A percentile compares a stretch with the other conserved stretches of the same genome.
Evolutionary conservation across 1,140 invertebrate species (phyloP).

Genomic region (Brachionus paranguensis): DNA sequence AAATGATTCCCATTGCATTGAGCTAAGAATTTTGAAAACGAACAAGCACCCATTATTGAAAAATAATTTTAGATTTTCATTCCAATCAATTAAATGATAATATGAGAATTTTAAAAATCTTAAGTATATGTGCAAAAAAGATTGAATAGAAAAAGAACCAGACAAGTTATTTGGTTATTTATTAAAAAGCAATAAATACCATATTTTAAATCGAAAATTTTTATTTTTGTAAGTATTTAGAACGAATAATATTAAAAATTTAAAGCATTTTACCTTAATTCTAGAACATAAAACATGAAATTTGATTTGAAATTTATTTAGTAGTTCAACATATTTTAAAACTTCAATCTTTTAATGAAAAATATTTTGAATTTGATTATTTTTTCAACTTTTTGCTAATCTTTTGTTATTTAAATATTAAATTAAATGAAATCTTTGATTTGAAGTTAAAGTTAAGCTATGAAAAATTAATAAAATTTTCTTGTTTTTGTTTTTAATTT

Average conservation of each 20-base stretch:
- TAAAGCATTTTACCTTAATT: neutral
- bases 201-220: neutral
- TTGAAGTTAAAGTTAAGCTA: neutral
- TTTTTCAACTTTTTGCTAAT: neutral
- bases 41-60: slow-evolving; percentile 1
- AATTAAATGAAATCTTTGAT: neutral
- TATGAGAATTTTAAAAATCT: neutral
- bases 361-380: neutral
- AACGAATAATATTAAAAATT: neutral
- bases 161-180: neutral
- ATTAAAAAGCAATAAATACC: neutral
- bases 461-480: neutral
- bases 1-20: neutral
- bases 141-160: neutral
- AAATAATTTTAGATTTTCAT: neutral
- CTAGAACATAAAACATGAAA: neutral
- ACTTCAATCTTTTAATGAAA: no score
- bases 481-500: neutral
- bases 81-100: neutral
- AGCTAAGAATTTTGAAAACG: neutral
- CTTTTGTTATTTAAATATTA: neutral
- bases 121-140: neutral
- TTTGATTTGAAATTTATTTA: neutral
- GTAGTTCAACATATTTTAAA: neutral
- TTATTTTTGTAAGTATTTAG: neutral